Conservation (phyloP, 2,113 vertebrate genomes). For the Arothron firmamentum region DNA sequence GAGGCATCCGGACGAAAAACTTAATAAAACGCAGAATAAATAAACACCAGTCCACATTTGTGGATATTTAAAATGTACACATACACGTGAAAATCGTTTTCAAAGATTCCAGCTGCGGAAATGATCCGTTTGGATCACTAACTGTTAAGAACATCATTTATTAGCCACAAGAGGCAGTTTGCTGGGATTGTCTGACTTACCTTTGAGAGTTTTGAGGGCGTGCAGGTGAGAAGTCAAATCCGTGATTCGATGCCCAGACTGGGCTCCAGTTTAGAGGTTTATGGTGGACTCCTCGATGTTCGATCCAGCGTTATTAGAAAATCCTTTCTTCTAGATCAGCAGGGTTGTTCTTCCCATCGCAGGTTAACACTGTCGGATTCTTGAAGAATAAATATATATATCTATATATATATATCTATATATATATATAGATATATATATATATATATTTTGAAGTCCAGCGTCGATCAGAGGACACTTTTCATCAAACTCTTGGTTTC, state of each 20-base stretch:
- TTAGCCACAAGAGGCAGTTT: neutral
- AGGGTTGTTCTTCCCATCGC: constrained; percentile 18
- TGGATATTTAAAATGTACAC: too few species aligned
- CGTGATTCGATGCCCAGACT: constrained; percentile 34
- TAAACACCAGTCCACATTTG: too few species aligned
- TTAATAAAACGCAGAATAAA: neutral
- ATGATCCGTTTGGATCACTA: neutral
- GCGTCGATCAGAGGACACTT: constrained; percentile 41
- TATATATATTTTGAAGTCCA: too few species aligned
- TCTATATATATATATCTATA: too few species aligned
- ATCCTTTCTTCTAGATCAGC: constrained; percentile 22
- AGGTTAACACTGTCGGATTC: too few species aligned
- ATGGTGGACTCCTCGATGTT: constrained; percentile 25
- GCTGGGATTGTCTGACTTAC: constrained; percentile 33
- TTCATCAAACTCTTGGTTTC: constrained; percentile 47
- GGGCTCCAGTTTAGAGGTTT: constrained; percentile 51
- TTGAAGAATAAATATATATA: too few species aligned
- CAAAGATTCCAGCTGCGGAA: constrained; percentile 27
- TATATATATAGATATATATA: too few species aligned
- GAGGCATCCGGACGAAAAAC: neutral
- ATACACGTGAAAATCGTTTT: too few species aligned
- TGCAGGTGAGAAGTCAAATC: constrained; percentile 42
- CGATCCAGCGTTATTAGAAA: constrained; percentile 14
- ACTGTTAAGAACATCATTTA: neutral
- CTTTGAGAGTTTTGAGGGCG: constrained; percentile 33